Evolutionary conservation across 1,140 invertebrate species (phyloP), one percentile per base, ranked within the genome.

Genomic region (Drosophila nigrodunni): DNA sequence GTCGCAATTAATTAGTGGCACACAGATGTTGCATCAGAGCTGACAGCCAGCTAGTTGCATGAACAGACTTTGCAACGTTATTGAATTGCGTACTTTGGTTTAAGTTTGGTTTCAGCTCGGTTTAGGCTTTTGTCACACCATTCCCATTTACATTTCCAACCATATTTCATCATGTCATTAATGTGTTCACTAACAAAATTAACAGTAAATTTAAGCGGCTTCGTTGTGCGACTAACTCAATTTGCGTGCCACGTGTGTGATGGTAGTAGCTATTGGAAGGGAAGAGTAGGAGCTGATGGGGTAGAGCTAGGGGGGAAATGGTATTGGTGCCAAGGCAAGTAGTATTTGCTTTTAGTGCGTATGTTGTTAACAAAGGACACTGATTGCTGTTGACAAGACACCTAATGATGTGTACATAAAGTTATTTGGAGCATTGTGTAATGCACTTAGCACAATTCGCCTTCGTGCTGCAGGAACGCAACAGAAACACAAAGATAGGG

Each of bases 161-260:
- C 71, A 66, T 66, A 69, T 57, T 69, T 64, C 46, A 77, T 64
- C 50, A 77, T 59, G 55, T 67, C 83, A 71, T 74, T 86, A 86
- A 86, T 86, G 78, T 82, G 65, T 73, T 80, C 79, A 81, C 68
- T 88, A 86, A 86, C 76, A 46, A 82, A 86, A 82, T 86, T 88
- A 86, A 81, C 82, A 86, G 77, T 82, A 86, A 86, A 86, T 82
- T 86, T 79, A 74, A 76, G 79, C 82, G 78, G 79, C 65, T 81
- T 75, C 78, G 59, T 73, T 70, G 66, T 62, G 74, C 70, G 82
- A 79, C 82, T 87, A 86, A 86, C 76, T 82, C 76, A 74, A 88
- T 86, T 86, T 86, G 62, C 69, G 41, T 68, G 74, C 58, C 44
- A 52, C 61, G 49, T 54, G 50, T 54, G 11, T 37, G 43, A 57